Percentiles rank a stretch among this genome's conserved stretches.
These are phyloP conservation scores for Eretmochelys imbricata DNA, from an alignment of 2,113 vertebrate species.

Conservation along the genomic window DNA sequence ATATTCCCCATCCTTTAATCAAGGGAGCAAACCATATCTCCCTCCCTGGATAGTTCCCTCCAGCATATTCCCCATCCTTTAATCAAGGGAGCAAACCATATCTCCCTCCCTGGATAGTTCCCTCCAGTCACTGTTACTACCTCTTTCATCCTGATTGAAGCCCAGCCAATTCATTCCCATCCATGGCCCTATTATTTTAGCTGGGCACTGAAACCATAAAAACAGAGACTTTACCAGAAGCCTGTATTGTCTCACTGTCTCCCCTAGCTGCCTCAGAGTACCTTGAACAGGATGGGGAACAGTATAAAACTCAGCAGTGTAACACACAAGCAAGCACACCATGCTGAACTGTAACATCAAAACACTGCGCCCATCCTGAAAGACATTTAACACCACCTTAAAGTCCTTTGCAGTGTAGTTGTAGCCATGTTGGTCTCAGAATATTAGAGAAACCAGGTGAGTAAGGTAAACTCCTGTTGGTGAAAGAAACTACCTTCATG, in stretches of 20 bases:
- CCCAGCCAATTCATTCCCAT: not conserved
- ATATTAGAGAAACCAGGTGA: not conserved
- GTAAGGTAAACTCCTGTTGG: not conserved
- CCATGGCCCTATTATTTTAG: fast-evolving
- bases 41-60: not conserved
- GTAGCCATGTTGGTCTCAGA: not conserved
- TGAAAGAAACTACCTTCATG: not conserved
- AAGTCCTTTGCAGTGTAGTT: not conserved
- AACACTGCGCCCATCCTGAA: not conserved
- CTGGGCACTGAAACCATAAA: fast-evolving
- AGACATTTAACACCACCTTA: not conserved
- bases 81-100: fast-evolving
- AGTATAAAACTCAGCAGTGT: not conserved
- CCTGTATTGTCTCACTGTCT: fast-evolving
- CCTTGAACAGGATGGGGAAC: not conserved
- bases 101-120: not conserved
- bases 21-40: fast-evolving
- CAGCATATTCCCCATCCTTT: not conserved
- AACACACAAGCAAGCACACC: fast-evolving
- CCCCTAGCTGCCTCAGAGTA: not conserved
- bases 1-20: not conserved
- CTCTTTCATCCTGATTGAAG: not conserved
- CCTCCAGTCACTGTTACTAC: not conserved
- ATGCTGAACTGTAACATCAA: fast-evolving
- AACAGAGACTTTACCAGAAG: not conserved